Conservation (phyloP, 2,888 invertebrate genomes). For the Apamea monoglypha region DNA sequence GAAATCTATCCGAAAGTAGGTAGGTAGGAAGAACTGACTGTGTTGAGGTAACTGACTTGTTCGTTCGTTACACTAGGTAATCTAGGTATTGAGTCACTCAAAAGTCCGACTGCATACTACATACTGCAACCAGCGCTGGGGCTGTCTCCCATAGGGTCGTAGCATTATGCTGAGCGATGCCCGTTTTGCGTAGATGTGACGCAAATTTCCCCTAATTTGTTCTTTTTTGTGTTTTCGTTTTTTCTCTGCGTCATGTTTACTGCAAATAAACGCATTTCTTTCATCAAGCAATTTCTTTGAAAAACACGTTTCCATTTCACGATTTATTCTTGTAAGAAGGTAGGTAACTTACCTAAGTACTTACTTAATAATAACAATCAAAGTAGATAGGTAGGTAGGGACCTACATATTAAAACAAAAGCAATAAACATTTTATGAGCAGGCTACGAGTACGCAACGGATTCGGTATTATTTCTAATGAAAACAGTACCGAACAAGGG, state of each 20-base stretch:
- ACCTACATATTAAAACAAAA: slow-evolving; percentile 4
- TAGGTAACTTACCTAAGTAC: background rate
- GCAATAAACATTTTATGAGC: slow-evolving; percentile 33
- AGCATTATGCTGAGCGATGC: no score
- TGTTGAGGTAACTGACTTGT: background rate
- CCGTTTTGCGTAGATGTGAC: no score
- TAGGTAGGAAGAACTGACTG: background rate
- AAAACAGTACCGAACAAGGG: slow-evolving; percentile 25
- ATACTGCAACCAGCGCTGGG: no score
- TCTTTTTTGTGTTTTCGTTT: no score
- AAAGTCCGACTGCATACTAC: no score
- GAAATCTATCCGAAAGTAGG: background rate
- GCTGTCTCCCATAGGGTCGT: no score
- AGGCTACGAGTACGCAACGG: slow-evolving; percentile 19
- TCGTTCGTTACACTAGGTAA: no score
- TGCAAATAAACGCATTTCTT: no score
- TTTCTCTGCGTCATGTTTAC: no score
- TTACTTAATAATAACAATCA: background rate
- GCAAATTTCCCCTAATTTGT: no score
- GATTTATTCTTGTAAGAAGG: background rate
- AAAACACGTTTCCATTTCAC: background rate
- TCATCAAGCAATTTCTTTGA: background rate
- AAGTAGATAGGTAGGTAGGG: background rate
- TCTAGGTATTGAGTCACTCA: no score
- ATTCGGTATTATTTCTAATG: slow-evolving; percentile 22